Evolutionary conservation across 1,140 invertebrate species (phyloP), one percentile per base, ranked within the genome.

Genomic region (Oedothorax gibbosus): DNA sequence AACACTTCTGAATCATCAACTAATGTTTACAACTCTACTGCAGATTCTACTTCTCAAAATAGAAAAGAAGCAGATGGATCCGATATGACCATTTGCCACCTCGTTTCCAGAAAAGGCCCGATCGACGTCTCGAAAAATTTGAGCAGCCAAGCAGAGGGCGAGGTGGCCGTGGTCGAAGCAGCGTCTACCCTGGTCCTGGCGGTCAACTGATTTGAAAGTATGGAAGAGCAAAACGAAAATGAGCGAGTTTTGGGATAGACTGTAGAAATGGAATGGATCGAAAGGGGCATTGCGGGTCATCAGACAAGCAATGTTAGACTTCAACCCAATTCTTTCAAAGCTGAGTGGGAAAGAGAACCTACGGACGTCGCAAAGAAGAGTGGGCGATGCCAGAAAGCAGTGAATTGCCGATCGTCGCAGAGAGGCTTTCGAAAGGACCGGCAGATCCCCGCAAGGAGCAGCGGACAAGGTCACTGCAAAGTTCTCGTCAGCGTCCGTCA

Each of bases 351-450:
- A 90, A 87, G 89, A 91, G 85, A 89, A 90, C 54, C 91, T 91
- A 20, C 90, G n/a, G 91, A 92, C 86, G 89, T 89, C 21, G 89
- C 88, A 15, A 91, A 91, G 91, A 92, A 73, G 92, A 93, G 83
- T 93, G 92, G 92, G 92, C 92, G 88, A 93, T 53, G 92, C 92
- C n/a, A n/a, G 92, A 93, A 87, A 92, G 91, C 87, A 92, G 92
- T 88, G 92, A 92, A 88, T 91, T 54, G 88, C 90, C 12, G 89
- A 89, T 56, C 89, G 88, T 9, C 71, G 83, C 60, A n/a, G 88
- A 87, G 18, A 88, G 88, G 77, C 86, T 73, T 60, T 68, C 56
- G 81, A 73, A 5, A 87, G 50, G 75, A 86, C 65, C 35, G 35
- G 35, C 35, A 35, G 86, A 62, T 87, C 85, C 77, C 10, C 49